phyloP scores from a whole-genome alignment of 64 coral and sea anemone species.

The Porites lutea region DNA sequence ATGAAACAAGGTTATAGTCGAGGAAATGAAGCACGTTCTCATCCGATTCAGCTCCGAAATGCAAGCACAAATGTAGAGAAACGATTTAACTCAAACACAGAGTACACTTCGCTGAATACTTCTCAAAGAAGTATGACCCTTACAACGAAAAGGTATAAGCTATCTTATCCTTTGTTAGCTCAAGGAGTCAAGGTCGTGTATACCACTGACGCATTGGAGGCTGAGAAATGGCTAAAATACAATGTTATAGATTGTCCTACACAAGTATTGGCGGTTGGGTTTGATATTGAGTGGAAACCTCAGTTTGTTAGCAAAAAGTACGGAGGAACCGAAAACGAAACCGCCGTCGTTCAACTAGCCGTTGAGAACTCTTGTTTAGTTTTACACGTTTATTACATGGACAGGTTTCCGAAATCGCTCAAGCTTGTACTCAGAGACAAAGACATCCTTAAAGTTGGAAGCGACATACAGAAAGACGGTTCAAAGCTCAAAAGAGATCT shows the following conservation, averaged over 20 bases:
- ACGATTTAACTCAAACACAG: too few relatives aligned
- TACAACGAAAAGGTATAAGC: background rate
- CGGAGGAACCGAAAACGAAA: conserved; percentile 85
- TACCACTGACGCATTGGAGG: conserved; percentile 62
- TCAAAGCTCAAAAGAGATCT: conserved; percentile 69
- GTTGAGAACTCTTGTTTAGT: conserved; percentile 67
- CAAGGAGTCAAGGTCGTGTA: conserved; percentile 77
- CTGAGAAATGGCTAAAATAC: conserved; percentile 75
- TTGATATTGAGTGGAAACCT: conserved; percentile 97
- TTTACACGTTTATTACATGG: conserved; percentile 77
- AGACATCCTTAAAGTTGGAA: conserved; percentile 85
- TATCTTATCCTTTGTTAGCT: conserved; percentile 51
- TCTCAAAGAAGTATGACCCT: too few relatives aligned
- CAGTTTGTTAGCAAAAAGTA: conserved; percentile 88
- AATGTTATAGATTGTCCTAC: conserved; percentile 59
- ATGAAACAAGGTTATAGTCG: too few relatives aligned
- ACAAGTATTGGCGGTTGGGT: conserved; percentile 45
- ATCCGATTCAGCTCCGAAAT: too few relatives aligned
- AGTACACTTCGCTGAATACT: too few relatives aligned
- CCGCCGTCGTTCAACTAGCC: conserved; percentile 86
- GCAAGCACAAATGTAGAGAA: too few relatives aligned
- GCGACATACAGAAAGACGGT: conserved; percentile 75
- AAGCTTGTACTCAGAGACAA: conserved; percentile 42
- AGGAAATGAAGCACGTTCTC: too few relatives aligned
- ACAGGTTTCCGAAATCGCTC: conserved; percentile 63